Evolutionary conservation across 2,113 vertebrate species (phyloP).

Genomic region (Ascaphus truei): DNA sequence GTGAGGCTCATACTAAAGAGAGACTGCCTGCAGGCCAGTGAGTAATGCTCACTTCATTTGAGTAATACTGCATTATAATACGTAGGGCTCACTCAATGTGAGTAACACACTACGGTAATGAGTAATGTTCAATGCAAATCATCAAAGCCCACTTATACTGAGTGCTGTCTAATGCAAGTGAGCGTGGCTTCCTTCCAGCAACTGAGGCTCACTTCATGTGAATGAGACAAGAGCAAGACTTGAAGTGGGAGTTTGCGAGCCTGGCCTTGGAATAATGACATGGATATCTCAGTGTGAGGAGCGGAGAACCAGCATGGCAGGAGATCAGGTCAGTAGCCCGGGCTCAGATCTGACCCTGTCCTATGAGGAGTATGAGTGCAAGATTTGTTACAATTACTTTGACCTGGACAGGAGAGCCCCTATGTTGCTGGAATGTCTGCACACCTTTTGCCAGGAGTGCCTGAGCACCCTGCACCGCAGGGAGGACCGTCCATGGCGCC

Average conservation of each 20-base stretch:
- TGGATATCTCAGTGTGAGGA: too few species aligned
- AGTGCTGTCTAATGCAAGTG: not conserved
- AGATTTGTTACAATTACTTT: conserved; percentile 93
- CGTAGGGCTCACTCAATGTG: too few species aligned
- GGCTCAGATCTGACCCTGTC: conserved; percentile 43
- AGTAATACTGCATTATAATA: too few species aligned
- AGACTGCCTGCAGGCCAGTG: too few species aligned
- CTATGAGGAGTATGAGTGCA: conserved; percentile 88
- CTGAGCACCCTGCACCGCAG: conserved; percentile 80
- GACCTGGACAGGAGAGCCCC: conserved; percentile 85
- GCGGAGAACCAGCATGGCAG: conserved; percentile 48
- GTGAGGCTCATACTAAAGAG: too few species aligned
- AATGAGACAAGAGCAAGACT: conserved; percentile 17
- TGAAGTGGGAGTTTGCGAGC: not conserved
- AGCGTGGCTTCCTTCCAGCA: too few species aligned
- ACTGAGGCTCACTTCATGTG: not conserved
- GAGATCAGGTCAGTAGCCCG: conserved; percentile 25
- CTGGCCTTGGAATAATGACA: conserved; percentile 66
- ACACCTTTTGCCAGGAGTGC: conserved; percentile 94
- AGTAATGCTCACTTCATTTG: too few species aligned
- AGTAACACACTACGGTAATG: too few species aligned
- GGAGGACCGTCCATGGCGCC: conserved; percentile 65
- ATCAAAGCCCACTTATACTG: too few species aligned
- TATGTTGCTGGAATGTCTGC: conserved; percentile 86
- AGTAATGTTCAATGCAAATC: too few species aligned